phyloP scores from a whole-genome alignment of 2,888 invertebrate species.

The Hirtodrosophila trivittata region DNA sequence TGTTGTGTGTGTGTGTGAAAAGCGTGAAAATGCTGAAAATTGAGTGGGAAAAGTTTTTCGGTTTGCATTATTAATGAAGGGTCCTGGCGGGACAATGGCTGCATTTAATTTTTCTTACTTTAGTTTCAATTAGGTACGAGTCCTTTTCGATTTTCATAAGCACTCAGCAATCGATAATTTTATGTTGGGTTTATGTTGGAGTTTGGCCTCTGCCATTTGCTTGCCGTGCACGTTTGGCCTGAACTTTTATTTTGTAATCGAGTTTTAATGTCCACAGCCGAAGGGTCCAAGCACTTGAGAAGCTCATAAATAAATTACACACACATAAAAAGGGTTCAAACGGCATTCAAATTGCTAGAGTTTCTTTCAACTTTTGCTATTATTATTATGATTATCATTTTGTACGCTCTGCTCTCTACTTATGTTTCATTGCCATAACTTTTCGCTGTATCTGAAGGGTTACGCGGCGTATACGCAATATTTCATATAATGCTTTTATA shows the following conservation, averaged over 20 bases:
- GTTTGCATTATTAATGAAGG: slow-evolving; percentile 12
- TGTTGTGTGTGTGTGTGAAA: slow-evolving; percentile 21
- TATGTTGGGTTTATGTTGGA: slow-evolving; percentile 16
- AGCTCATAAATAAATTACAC: slow-evolving; percentile 70
- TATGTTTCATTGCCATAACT: slow-evolving; percentile 8
- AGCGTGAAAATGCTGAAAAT: slow-evolving; percentile 49
- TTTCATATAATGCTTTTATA: slow-evolving; percentile 9
- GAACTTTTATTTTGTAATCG: slow-evolving; percentile 72
- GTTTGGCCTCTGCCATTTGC: slow-evolving; percentile 30
- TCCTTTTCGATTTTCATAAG: slow-evolving; percentile 18
- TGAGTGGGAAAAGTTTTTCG: slow-evolving; percentile 28
- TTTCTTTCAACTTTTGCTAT: slow-evolving; percentile 56
- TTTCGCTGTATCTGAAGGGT: slow-evolving; percentile 4
- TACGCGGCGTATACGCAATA: slow-evolving; percentile 37
- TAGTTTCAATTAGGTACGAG: slow-evolving; percentile 49
- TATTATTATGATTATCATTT: slow-evolving; percentile 46
- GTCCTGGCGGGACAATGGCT: slow-evolving; percentile 3
- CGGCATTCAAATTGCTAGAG: slow-evolving; percentile 46
- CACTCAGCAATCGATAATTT: slow-evolving; percentile 49
- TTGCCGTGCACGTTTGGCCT: slow-evolving; percentile 58
- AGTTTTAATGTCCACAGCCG: slow-evolving; percentile 61
- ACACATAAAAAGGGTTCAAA: slow-evolving; percentile 54
- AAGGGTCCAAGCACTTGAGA: slow-evolving; percentile 33
- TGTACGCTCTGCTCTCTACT: not conserved
- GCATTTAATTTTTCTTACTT: not conserved